Evolutionary conservation across 2,113 vertebrate species (phyloP), one percentile per base, ranked within the genome.

Genomic region (Baryphthengus martii): DNA sequence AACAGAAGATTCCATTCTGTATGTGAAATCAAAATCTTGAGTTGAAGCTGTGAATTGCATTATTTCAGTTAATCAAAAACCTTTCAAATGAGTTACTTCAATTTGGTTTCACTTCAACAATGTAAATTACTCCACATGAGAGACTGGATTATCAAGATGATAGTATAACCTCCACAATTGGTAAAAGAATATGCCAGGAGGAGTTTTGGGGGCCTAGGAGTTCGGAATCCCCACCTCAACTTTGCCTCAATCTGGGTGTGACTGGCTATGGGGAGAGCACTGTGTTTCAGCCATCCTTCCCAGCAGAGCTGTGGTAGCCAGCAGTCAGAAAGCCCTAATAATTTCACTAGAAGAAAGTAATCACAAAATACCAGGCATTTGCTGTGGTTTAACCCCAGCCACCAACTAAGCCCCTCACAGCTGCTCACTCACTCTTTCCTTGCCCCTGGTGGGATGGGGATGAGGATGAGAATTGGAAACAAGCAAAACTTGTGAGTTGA

Each of bases 221-320:
- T 62, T 45, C 37, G 47, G 56, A 65, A 59, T 58, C 33, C n/a
- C 26, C 50, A 37, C 20, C 21, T 89, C 35, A 72, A 19, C 28
- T 81, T 52, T 72, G 23, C 12, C 58, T 31, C 33, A 13, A 7
- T 52, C 12, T 31, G n/a, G 24, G 35, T 44, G 28, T 18, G 19
- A 61, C 45, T 58, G 35, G 24, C 23, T 44, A 16, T 0, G 0
- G 35, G 20, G 20, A 45, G 33, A 52, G 13, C 0, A 0, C 39
- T 55, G 19, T 49, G 29, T 28, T 67, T 50, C 37, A 50, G 47
- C 26, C 63, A 29, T 25, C 47, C 70, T 81, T 10, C 39, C 6
- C 26, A 25, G 12, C 23, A 26, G 85, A 44, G 24, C 26, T n/a
- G 17, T 33, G 13, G 26, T 58, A 40, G 14, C 39, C 29, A 67